These are phyloP conservation scores for Cataglyphis albicans DNA, from an alignment of 2,888 invertebrate species.

Conservation along the genomic window DNA sequence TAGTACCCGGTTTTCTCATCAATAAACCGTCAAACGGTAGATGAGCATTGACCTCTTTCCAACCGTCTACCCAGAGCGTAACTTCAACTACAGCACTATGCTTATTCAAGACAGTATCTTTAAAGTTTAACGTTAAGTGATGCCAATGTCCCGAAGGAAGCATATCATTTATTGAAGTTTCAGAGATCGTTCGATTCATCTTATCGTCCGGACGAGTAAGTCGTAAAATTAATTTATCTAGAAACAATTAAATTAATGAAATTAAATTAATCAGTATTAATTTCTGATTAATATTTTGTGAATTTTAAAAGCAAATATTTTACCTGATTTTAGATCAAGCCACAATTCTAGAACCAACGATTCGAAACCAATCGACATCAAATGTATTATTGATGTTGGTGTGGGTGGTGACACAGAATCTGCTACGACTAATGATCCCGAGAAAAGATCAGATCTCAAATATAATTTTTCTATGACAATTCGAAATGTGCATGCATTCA, in stretches of 20 bases:
- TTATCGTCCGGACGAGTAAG: constrained; percentile 87
- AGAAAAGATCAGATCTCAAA: constrained; percentile 64
- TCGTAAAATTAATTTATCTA: constrained; percentile 87
- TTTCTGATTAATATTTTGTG: neutral
- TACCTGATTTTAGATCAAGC: constrained; percentile 87
- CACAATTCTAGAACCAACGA: constrained; percentile 89
- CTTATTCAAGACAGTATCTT: constrained; percentile 87
- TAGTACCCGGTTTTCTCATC: constrained; percentile 88
- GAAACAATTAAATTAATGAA: constrained; percentile 31
- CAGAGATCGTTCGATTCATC: constrained; percentile 87
- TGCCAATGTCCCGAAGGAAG: constrained; percentile 87
- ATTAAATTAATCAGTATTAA: neutral
- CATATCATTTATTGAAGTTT: constrained; percentile 86
- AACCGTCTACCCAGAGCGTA: constrained; percentile 88
- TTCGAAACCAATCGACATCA: constrained; percentile 89
- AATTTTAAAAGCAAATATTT: constrained; percentile 32
- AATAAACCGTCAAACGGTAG: constrained; percentile 88
- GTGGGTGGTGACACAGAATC: constrained; percentile 82
- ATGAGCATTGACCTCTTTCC: constrained; percentile 87
- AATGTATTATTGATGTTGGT: constrained; percentile 86
- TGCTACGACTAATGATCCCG: constrained; percentile 75
- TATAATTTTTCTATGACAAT: constrained; percentile 62
- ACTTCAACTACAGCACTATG: constrained; percentile 88
- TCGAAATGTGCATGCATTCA: constrained; percentile 44
- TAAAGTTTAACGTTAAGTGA: constrained; percentile 88